Conservation (phyloP, 1,140 invertebrate species). For the Rhopalosiphum padi region DNA sequence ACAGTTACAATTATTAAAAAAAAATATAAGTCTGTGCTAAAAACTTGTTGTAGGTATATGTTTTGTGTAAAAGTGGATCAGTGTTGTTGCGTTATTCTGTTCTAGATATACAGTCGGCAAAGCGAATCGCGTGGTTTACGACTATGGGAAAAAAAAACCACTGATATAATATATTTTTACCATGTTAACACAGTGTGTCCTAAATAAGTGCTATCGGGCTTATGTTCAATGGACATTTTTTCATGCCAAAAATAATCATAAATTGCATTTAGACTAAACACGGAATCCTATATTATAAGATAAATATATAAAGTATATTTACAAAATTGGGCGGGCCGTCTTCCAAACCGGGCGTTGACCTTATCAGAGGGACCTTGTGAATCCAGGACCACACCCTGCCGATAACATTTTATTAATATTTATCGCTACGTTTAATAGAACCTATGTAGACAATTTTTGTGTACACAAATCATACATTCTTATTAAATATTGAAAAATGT, state of each 20-base stretch:
- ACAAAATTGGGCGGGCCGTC: slow-evolving; percentile 41
- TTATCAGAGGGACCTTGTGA: slow-evolving; percentile 52
- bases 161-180: slow-evolving; percentile 21
- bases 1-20: slow-evolving; percentile 27
- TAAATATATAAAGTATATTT: slow-evolving; percentile 11
- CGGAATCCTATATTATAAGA: neutral
- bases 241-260: neutral
- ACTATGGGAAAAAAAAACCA: slow-evolving; percentile 30
- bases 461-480: slow-evolving; percentile 14
- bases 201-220: neutral
- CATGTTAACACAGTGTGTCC: neutral
- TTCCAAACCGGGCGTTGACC: slow-evolving; percentile 50
- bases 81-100: slow-evolving; percentile 32
- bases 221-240: neutral
- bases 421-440: neutral
- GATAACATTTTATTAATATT: slow-evolving; percentile 49
- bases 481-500: slow-evolving; percentile 10
- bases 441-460: neutral
- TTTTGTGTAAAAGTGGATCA: slow-evolving; percentile 45
- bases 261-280: neutral
- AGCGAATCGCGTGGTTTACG: slow-evolving; percentile 42
- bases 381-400: slow-evolving; percentile 53
- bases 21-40: neutral
- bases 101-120: slow-evolving; percentile 31
- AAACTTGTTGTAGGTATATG: slow-evolving; percentile 34